phyloP scores from a whole-genome alignment of 2,113 vertebrate genomes.

The Sylvilagus bachmani region DNA sequence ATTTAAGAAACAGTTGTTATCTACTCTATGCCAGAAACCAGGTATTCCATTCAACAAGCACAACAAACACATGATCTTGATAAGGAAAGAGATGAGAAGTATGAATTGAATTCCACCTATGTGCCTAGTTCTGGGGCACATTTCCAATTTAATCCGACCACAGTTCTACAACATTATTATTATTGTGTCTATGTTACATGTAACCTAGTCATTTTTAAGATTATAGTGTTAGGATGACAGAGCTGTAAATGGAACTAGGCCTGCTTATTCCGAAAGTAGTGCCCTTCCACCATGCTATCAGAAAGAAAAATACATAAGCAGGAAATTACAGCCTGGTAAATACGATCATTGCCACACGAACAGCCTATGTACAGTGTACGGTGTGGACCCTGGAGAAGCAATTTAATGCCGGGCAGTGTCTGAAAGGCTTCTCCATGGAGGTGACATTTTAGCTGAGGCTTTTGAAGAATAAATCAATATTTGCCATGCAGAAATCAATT shows the following conservation, averaged over 20 bases:
- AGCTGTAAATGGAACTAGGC: background rate
- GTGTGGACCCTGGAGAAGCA: background rate
- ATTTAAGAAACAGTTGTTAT: background rate
- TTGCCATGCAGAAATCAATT: slow-evolving; percentile 81
- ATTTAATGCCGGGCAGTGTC: slow-evolving; percentile 64
- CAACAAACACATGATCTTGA: background rate
- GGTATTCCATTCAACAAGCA: background rate
- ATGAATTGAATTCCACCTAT: background rate
- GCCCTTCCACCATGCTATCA: background rate
- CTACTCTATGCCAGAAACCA: background rate
- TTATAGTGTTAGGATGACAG: background rate
- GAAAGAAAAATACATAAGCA: slow-evolving; percentile 16
- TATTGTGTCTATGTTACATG: background rate
- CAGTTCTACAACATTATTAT: background rate
- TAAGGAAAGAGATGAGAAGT: background rate
- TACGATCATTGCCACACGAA: slow-evolving; percentile 22
- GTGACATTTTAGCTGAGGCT: slow-evolving; percentile 74
- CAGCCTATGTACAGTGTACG: background rate
- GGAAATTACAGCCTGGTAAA: slow-evolving; percentile 30
- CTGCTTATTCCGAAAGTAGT: background rate
- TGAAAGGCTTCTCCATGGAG: slow-evolving; percentile 68
- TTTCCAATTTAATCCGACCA: background rate
- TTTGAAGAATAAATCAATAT: slow-evolving; percentile 80
- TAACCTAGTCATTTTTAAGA: background rate
- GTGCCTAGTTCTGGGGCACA: background rate